These are phyloP conservation scores for Sycophila texana DNA, from an alignment of 2,888 invertebrate species.

Conservation along the genomic window DNA sequence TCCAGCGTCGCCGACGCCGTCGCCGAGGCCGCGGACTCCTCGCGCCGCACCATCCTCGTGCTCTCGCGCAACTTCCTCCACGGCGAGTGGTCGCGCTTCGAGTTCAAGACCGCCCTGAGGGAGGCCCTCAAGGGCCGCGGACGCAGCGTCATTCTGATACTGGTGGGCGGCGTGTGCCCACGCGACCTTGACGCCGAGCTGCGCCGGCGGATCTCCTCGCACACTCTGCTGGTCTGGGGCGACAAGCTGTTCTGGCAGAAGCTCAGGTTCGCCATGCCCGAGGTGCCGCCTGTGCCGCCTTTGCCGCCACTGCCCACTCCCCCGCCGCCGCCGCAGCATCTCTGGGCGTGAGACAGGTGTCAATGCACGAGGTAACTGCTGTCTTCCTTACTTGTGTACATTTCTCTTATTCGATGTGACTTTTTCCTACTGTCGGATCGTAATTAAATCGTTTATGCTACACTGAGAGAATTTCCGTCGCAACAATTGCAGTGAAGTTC, in stretches of 20 bases:
- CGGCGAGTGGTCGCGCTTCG: slow-evolving; percentile 96
- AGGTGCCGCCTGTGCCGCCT: slow-evolving; percentile 74
- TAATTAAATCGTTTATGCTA: too few species aligned
- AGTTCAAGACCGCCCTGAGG: slow-evolving; percentile 94
- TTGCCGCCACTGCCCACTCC: slow-evolving; percentile 68
- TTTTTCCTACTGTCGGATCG: too few species aligned
- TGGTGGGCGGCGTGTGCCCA: slow-evolving; percentile 92
- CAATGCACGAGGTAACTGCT: slow-evolving; percentile 43
- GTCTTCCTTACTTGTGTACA: too few species aligned
- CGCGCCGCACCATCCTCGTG: slow-evolving; percentile 91
- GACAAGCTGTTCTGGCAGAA: slow-evolving; percentile 98
- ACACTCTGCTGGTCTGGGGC: slow-evolving; percentile 94
- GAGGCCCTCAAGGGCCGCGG: slow-evolving; percentile 91
- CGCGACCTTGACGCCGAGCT: slow-evolving; percentile 94
- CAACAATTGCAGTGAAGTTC: too few species aligned
- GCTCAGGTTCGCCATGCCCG: slow-evolving; percentile 92
- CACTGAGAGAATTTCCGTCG: too few species aligned
- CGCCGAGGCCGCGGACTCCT: slow-evolving; percentile 93
- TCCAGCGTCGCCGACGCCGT: slow-evolving; percentile 94
- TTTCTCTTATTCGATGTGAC: too few species aligned
- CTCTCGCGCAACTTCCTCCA: slow-evolving; percentile 94
- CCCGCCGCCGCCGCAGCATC: slow-evolving; percentile 75
- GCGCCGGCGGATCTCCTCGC: slow-evolving; percentile 91
- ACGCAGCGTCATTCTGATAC: slow-evolving; percentile 91
- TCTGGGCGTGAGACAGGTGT: slow-evolving; percentile 81